Evolutionary conservation across 2,888 invertebrate species (phyloP), one percentile per base, ranked within the genome.

Genomic region (Melanotus villosus): DNA sequence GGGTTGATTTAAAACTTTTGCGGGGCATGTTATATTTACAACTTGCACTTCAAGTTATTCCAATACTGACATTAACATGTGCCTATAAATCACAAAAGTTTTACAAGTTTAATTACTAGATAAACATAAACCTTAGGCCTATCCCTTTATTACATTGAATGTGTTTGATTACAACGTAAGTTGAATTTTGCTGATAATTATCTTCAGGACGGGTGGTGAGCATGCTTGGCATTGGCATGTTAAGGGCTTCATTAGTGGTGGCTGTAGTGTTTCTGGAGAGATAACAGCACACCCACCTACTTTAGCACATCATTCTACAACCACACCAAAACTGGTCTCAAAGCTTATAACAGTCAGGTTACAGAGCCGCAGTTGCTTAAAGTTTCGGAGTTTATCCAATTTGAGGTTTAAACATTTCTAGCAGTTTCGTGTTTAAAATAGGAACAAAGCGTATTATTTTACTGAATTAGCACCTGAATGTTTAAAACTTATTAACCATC

Each of bases 241-340:
- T 73, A 72, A 72, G 73, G 73, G 71, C 73, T 73, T 73, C 73
- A 73, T 73, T 73, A 73, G 73, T 68, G 73, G 64, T 68, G 45
- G 56, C 66, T 71, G 71, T 67, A 69, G 69, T 73, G 73, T 73
- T 73, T 73, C 71, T 64, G 58, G 68, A 66, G 67, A 73, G 73
- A 73, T 73, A 73, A 73, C 73, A 68, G 63, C 68, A 71, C 66
- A 71, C 70, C 73, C 68, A 71, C 70, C 65, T 73, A 65, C 68
- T 73, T 68, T 64, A 68, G 60, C 68, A 71, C 71, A 68, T 67
- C 68, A 62, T 65, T 68, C 65, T 65, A 23, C 56, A 32, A 50
- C 59, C 64, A 62, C 54, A 65, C 64, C 68, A 65, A 65, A 68
- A 68, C 68, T 64, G 64, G 64, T 68, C 68, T 64, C 68, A 68